Base-by-base conservation (phyloP, 2,888 invertebrate species). In the Cyrtodaria siliqua region DNA sequence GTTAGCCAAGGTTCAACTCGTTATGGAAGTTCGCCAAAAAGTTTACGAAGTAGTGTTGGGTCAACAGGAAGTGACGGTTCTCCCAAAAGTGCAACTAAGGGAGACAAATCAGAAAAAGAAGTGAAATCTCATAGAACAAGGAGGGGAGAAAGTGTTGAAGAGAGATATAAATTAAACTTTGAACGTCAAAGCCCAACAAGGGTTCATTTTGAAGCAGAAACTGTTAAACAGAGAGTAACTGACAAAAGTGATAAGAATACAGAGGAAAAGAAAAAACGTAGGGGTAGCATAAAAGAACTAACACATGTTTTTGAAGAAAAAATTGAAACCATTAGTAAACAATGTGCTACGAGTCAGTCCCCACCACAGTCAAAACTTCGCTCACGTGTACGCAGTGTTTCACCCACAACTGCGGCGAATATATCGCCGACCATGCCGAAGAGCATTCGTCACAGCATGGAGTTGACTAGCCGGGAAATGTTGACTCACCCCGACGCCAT, bases 211-310 rank as follows among this genome's bases (percentile, higher is more conserved):
- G 67, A 67, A 16, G 49, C 40, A 16, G 44, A 57, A 20, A 49
- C 20, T 59, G 40, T 49, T 23, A 49, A 26, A 27, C 26, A 24
- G 50, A 24, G 16, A 40, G 29, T 33, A 12, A 42, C 60, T 26
- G 70, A 73, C 52, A 64, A 63, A 55, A 62, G 62, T 64, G 69
- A 64, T 42, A 68, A 77, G 60, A 76, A 79, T 24, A 62, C 73
- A 18, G 74, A 69, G 20, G 72, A 82, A 27, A 78, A 82, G 55
- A 80, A 85, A 52, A 86, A 89, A 72, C 79, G 89, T 8, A 76
- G 87, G 53, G 89, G 88, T n/a, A 90, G 90, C 81, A 90, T 90
- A 61, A 90, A 89, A 66, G 90, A 90, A 72, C 69, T 90, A 29
- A 81, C 82, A 61, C 85, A 88, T 62, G 82, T 87, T 49, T 90